Evolutionary conservation across 2,888 invertebrate genomes (phyloP).

Genomic region (Ferrisia virgata): DNA sequence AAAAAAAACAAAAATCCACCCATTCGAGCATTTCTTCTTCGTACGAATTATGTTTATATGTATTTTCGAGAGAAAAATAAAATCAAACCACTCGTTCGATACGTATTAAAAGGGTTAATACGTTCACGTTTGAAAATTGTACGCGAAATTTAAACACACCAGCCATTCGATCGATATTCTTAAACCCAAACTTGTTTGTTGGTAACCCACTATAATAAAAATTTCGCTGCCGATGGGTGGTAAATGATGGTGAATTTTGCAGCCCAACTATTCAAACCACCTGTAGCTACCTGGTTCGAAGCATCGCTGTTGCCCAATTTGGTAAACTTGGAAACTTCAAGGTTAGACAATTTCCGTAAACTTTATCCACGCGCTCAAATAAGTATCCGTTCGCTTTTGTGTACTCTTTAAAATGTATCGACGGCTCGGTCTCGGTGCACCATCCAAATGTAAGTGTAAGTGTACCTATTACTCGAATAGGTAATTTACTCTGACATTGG

Average conservation of each 20-base stretch:
- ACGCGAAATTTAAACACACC: background rate
- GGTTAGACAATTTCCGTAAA: constrained; percentile 15
- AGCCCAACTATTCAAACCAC: background rate
- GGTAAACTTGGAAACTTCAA: background rate
- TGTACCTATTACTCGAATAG: too few relatives aligned
- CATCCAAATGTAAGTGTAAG: too few relatives aligned
- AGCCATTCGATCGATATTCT: background rate
- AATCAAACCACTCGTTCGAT: background rate
- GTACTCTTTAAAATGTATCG: background rate
- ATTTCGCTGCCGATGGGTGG: background rate
- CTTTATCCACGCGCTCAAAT: background rate
- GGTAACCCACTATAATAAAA: background rate
- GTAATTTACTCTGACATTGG: background rate
- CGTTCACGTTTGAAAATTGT: too few relatives aligned
- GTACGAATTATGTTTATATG: too few relatives aligned
- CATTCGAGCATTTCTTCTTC: too few relatives aligned
- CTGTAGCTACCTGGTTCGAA: constrained; percentile 3
- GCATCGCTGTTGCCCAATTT: background rate
- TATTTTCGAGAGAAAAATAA: too few relatives aligned
- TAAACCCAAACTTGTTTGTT: constrained; percentile 7
- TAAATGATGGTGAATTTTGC: background rate
- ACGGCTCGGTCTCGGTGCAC: too few relatives aligned
- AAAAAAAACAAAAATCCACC: too few relatives aligned
- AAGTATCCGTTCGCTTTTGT: background rate
- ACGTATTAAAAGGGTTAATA: too few relatives aligned